phyloP scores from a whole-genome alignment of 2,113 vertebrate genomes.

The Orthonyx spaldingii region DNA sequence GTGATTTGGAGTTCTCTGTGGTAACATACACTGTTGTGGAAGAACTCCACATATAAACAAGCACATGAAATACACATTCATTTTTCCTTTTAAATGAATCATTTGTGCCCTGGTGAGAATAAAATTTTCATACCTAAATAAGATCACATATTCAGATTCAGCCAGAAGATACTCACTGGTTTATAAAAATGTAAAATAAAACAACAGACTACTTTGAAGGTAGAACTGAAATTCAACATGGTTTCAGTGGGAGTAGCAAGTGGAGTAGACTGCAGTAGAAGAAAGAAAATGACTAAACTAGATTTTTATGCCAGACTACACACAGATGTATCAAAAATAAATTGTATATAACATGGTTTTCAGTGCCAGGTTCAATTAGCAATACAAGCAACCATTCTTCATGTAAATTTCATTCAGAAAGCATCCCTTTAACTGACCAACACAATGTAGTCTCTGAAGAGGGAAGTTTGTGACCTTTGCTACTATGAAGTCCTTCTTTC shows the following conservation, averaged over 20 bases:
- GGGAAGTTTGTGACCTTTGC: background rate
- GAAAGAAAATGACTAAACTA: background rate
- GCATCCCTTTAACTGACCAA: conserved; percentile 44
- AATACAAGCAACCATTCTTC: background rate
- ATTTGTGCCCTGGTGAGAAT: background rate
- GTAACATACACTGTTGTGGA: background rate
- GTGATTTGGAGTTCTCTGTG: conserved; percentile 20
- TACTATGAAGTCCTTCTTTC: background rate
- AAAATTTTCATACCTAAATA: background rate
- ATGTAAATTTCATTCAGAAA: background rate
- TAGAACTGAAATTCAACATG: background rate
- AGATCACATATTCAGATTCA: background rate
- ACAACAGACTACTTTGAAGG: background rate
- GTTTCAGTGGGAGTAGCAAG: background rate
- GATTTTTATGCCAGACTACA: background rate
- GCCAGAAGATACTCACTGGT: background rate
- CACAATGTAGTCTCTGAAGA: background rate
- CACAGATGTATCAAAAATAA: background rate
- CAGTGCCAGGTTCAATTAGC: background rate
- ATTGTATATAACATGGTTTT: background rate
- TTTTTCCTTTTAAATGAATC: background rate
- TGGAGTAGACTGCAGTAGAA: background rate
- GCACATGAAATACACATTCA: background rate
- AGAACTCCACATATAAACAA: background rate
- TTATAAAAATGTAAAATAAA: background rate